Evolutionary conservation across 2,888 invertebrate species (phyloP).

Genomic region (Tholera decimalis): DNA sequence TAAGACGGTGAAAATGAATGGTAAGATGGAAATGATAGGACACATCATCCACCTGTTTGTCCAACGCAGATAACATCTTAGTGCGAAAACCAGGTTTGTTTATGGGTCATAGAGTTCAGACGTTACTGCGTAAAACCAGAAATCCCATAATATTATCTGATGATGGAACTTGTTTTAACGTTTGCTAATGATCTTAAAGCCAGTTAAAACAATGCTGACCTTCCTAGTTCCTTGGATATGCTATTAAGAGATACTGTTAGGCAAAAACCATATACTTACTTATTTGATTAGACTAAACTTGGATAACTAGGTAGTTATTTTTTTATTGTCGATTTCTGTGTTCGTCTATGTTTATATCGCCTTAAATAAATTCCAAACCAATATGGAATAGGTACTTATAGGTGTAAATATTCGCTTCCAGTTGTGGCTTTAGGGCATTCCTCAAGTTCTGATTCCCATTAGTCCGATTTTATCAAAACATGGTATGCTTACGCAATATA

Average conservation of each 20-base stretch:
- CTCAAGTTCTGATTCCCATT: no score
- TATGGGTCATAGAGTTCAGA: conserved; percentile 37
- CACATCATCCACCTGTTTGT: conserved; percentile 23
- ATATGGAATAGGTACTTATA: no score
- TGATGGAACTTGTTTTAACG: conserved; percentile 29
- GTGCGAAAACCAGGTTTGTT: conserved; percentile 53
- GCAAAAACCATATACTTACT: background rate
- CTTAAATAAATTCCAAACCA: no score
- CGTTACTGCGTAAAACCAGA: conserved; percentile 54
- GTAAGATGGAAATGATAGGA: conserved; percentile 41
- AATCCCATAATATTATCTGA: conserved; percentile 46
- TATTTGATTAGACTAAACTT: background rate
- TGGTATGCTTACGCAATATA: no score
- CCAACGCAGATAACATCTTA: conserved; percentile 40
- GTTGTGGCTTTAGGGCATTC: no score
- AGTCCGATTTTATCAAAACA: no score
- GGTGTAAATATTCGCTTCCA: background rate
- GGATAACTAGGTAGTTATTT: no score
- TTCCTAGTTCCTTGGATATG: conserved; percentile 13
- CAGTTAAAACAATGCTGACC: conserved; percentile 20
- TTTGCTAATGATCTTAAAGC: conserved; percentile 35
- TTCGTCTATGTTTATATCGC: background rate
- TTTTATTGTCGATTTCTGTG: background rate
- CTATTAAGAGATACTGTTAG: background rate
- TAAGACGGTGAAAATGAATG: conserved; percentile 1